Conservation (phyloP, 2,113 vertebrate species). For the Proteles cristata region DNA sequence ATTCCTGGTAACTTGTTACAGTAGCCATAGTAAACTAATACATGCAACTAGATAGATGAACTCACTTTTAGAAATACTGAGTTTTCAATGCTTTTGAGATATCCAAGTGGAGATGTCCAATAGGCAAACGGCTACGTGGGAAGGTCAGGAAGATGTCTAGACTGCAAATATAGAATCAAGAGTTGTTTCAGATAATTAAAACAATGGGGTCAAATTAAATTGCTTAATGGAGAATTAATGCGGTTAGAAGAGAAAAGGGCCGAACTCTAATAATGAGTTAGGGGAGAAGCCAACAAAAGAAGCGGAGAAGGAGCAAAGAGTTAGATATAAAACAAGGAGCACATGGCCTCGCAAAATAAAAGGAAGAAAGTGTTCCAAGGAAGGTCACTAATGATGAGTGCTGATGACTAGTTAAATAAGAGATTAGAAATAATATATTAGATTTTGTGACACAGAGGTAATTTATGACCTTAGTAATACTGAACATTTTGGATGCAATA, state of each 20-base stretch:
- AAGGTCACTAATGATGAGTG: neutral
- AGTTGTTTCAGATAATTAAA: neutral
- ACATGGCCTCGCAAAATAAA: neutral
- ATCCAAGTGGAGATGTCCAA: neutral
- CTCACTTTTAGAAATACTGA: neutral
- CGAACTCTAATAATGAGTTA: neutral
- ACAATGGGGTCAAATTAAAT: neutral
- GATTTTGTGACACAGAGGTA: conserved; percentile 8
- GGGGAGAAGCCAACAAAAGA: neutral
- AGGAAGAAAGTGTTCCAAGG: neutral
- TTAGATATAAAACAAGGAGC: neutral
- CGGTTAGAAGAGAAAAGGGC: neutral
- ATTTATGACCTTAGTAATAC: neutral
- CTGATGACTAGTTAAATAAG: neutral
- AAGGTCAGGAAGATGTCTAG: neutral
- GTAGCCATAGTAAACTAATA: neutral
- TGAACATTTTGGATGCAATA: neutral
- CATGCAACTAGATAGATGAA: neutral
- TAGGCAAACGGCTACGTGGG: neutral
- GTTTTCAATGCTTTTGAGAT: neutral
- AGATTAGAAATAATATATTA: neutral
- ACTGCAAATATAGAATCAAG: neutral
- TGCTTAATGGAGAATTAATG: neutral
- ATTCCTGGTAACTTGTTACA: neutral
- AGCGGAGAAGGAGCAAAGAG: neutral